Conservation (phyloP, 2,113 vertebrate genomes). For the Stigmatopora nigra region DNA sequence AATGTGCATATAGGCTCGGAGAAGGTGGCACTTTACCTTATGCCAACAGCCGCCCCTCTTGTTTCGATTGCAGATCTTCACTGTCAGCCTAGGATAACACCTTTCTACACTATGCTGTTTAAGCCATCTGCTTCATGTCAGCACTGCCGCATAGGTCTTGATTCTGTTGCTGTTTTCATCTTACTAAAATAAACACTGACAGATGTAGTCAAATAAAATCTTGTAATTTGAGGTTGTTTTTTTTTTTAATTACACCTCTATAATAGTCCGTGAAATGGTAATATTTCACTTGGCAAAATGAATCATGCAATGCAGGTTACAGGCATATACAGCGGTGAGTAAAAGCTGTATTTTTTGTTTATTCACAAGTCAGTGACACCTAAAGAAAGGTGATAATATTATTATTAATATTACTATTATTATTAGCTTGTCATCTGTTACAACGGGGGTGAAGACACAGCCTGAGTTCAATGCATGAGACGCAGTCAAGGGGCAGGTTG, state of each 20-base stretch:
- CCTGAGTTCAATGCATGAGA: too few relatives aligned
- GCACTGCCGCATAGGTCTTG: slow-evolving; percentile 54
- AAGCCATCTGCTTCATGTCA: slow-evolving; percentile 65
- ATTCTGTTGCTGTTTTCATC: slow-evolving; percentile 61
- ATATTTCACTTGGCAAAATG: slow-evolving; percentile 33
- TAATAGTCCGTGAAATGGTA: slow-evolving; percentile 27
- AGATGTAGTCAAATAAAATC: slow-evolving; percentile 25
- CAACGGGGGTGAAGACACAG: too few relatives aligned
- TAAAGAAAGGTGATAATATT: neutral
- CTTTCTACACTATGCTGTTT: slow-evolving; percentile 54
- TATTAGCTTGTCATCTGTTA: too few relatives aligned
- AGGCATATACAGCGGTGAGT: neutral
- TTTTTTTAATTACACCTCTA: slow-evolving; percentile 5
- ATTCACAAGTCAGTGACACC: neutral
- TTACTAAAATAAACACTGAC: slow-evolving; percentile 65
- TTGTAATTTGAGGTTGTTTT: slow-evolving; percentile 26
- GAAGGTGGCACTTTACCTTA: slow-evolving; percentile 34
- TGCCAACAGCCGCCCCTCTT: slow-evolving; percentile 47
- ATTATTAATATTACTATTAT: too few relatives aligned
- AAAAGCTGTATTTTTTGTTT: neutral
- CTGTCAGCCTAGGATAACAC: slow-evolving; percentile 65
- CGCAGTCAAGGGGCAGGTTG: too few relatives aligned
- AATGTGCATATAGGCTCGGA: slow-evolving; percentile 21
- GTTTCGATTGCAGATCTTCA: slow-evolving; percentile 60
- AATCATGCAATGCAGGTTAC: slow-evolving; percentile 10